Evolutionary conservation across 2,888 invertebrate species (phyloP).

Genomic region (Drosophila flavopinicola): DNA sequence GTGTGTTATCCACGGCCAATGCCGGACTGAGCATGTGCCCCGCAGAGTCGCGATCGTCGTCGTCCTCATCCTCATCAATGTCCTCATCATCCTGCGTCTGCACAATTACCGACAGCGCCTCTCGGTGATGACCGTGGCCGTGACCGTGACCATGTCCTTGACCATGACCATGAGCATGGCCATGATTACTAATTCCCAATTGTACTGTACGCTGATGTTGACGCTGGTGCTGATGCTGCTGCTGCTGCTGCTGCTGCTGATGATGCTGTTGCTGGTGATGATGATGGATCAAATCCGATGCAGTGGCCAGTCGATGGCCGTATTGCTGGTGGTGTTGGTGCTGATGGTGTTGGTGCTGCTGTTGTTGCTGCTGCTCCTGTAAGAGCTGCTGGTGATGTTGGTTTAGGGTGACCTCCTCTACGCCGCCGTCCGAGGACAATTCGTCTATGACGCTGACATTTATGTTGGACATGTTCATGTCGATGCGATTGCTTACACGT

Average conservation of each 20-base stretch:
- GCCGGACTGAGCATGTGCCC: conserved; percentile 86
- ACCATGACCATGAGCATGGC: conserved; percentile 25
- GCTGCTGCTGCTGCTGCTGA: conserved; percentile 45
- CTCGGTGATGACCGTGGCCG: conserved; percentile 71
- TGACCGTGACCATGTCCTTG: conserved; percentile 22
- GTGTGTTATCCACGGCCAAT: conserved; percentile 86
- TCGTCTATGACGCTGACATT: conserved; percentile 64
- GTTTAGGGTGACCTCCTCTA: conserved; percentile 77
- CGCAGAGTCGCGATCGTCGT: conserved; percentile 86
- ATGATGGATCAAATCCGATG: conserved; percentile 32
- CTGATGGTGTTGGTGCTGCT: conserved; percentile 56
- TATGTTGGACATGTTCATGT: conserved; percentile 35
- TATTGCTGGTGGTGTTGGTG: conserved; percentile 54
- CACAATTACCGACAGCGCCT: conserved; percentile 86
- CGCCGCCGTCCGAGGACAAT: conserved; percentile 67
- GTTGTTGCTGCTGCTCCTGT: conserved; percentile 57
- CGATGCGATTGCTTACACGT: conserved; percentile 13
- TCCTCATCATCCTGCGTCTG: conserved; percentile 84
- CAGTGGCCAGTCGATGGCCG: conserved; percentile 28
- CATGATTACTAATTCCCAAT: conserved; percentile 27
- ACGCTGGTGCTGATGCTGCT: conserved; percentile 22
- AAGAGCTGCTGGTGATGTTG: conserved; percentile 74
- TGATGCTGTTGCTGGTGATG: conserved; percentile 18
- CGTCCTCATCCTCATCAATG: conserved; percentile 82
- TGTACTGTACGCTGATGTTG: conserved; percentile 44